Evolutionary conservation across 2,113 vertebrate species (phyloP), one percentile per base, ranked within the genome.

Genomic region (Climacteris rufus): DNA sequence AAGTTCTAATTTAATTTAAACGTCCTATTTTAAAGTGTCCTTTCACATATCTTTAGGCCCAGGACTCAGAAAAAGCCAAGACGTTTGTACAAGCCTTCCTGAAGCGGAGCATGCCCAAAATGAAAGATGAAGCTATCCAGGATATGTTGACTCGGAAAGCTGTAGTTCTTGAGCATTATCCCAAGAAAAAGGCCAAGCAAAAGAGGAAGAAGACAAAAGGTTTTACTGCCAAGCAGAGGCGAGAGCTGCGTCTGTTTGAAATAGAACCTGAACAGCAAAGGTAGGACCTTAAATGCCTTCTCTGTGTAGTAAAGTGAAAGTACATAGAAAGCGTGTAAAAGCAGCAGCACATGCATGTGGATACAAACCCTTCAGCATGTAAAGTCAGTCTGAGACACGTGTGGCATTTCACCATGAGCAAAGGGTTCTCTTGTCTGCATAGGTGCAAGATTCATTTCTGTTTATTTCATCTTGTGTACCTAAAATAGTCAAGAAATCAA

Each of bases 221-320:
- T 7, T 97, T 99, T 9, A 98, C 98, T 11, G 98, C 98, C 66
- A 98, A 95, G 87, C 97, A 99, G 71, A 98, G 98, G 79, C 91
- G 98, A 69, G 97, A 98, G 53, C 91, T 98, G 97, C 97, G 71
- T 14, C 97, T 99, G n/a, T 99, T 99, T 76, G 97, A 98, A 52
- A 98, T 99, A 28, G 98, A 98, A 28, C 98, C 98, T 0, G 98
- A 99, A 59, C 98, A 99, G 53, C 99, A 99, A 80, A 99, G 96
- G 99, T 99, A 49, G 49, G 63, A 19, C 2, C 20, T 56, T 7
- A 25, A 39, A 6, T 11, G 7, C 5, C 39, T 57, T 18, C 20
- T 45, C 11, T 40, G 12, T 15, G 6, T 16, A 22, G 14, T 10
- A 11, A 20, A 57, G 33, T 2, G 5, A 15, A 54, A 33, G 10